Evolutionary conservation across 2,113 vertebrate genomes (phyloP).

Genomic region (Plestiodon gilberti): DNA sequence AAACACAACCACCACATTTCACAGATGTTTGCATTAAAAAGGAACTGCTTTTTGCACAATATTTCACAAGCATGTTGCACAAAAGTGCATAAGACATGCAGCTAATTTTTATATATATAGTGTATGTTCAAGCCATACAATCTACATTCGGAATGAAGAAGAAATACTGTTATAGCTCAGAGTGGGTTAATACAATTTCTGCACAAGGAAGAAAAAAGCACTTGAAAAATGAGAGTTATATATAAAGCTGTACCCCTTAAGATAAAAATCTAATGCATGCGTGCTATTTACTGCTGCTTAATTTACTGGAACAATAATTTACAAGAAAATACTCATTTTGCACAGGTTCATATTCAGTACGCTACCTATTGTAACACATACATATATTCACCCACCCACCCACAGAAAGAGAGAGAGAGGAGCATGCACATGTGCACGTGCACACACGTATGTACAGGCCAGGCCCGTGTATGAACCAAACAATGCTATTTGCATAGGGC

Average conservation of each 20-base stretch:
- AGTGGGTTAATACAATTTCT: not conserved
- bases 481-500: too few relatives aligned
- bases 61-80: not conserved
- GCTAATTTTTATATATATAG: not conserved
- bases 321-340: not conserved
- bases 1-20: not conserved
- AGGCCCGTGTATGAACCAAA: too few relatives aligned
- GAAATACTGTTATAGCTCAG: not conserved
- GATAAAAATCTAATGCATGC: not conserved
- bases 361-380: not conserved
- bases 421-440: too few relatives aligned
- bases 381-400: not conserved
- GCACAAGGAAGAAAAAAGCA: not conserved
- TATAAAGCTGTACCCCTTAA: not conserved
- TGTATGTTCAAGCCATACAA: not conserved
- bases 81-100: slow-evolving; percentile 2
- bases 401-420: too few relatives aligned
- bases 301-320: not conserved
- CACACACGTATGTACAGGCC: too few relatives aligned
- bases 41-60: not conserved
- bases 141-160: not conserved
- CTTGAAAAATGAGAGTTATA: not conserved
- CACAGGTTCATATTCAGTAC: not conserved
- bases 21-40: slow-evolving; percentile 17
- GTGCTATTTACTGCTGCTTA: not conserved